Evolutionary conservation across 2,797 vertebrate genomes (phyloP), one percentile per base, ranked within the genome.

Genomic region (Microctenopoma lineatum): DNA sequence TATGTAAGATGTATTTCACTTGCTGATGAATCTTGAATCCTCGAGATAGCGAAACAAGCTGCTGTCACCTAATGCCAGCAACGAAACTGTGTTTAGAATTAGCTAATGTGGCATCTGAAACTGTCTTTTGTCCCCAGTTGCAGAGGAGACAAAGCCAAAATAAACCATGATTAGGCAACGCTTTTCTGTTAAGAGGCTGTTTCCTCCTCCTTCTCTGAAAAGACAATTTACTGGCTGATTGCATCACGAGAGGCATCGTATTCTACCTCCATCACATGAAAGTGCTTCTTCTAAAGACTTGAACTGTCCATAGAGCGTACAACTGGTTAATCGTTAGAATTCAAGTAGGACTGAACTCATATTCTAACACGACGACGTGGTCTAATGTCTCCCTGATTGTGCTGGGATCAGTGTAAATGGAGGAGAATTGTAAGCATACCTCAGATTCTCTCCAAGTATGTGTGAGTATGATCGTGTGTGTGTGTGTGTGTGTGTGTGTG

Each of bases 151-250:
- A 29, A 29, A 29, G 27, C 27, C 27, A 25, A 41, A 21, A 21
- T 39, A 46, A 63, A 66, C 29, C 3, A 5, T 39, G 32, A 29
- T 39, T n/a, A 15, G 5, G 7, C 58, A 7, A 1, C 27, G 50
- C 18, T n/a, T 54, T 55, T 25, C 46, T 39, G 1, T 39, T 36
- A 27, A 60, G 58, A 54, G 15, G 1, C 8, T 48, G 14, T 18
- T 39, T 48, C 2, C 5, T 29, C 32, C 16, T 59, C 7, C 50
- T 14, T 14, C 29, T 69, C 29, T 34, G 21, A n/a, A 16, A 46
- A 42, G 18, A 46, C 34, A 1, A 58, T 59, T 60, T 15, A 26
- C 16, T 39, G 16, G 14, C 58, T 67, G 46, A 62, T 59, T 66
- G 41, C 46, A 34, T 58, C 52, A 34, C 5, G 7, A 51, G 29